Conservation (phyloP, 2,113 vertebrate species). For the Pampusana beccarii region DNA sequence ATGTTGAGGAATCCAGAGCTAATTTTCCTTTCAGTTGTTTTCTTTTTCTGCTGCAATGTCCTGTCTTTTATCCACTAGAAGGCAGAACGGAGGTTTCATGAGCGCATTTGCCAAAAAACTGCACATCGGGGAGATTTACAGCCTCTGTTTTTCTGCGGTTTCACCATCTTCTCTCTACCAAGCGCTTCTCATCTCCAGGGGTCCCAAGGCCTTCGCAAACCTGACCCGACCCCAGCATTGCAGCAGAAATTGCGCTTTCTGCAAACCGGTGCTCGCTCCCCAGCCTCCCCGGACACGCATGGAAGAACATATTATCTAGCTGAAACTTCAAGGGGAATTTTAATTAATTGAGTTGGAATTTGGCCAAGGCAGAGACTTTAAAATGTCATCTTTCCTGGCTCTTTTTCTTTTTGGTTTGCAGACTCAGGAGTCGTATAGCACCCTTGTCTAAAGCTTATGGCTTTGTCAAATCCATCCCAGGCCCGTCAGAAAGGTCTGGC, state of each 20-base stretch:
- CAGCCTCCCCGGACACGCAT: neutral
- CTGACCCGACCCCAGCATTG: too few species aligned
- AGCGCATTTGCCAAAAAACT: slow-evolving; percentile 17
- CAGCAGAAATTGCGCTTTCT: neutral
- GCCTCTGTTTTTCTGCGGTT: neutral
- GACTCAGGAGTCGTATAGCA: neutral
- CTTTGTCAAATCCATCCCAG: neutral
- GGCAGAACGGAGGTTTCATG: slow-evolving; percentile 52
- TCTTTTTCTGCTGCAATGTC: neutral
- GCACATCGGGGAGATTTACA: slow-evolving; percentile 52
- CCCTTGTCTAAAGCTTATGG: neutral
- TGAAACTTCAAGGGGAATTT: slow-evolving; percentile 50
- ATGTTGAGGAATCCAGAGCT: neutral
- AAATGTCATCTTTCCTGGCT: slow-evolving; percentile 14
- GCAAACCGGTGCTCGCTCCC: neutral
- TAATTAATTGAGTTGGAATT: slow-evolving; percentile 67
- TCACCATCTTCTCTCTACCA: neutral
- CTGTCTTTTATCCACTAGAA: slow-evolving; percentile 44
- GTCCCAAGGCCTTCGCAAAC: neutral
- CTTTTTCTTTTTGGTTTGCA: neutral
- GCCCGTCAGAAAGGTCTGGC: neutral
- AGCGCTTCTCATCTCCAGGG: neutral
- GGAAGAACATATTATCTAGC: neutral
- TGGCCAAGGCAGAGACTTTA: slow-evolving; percentile 39
- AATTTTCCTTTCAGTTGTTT: neutral